Percentiles rank a stretch among this genome's conserved stretches.
These are phyloP conservation scores for Oegoconia quadripuncta DNA, from an alignment of 2,888 invertebrate genomes.

Conservation along the genomic window DNA sequence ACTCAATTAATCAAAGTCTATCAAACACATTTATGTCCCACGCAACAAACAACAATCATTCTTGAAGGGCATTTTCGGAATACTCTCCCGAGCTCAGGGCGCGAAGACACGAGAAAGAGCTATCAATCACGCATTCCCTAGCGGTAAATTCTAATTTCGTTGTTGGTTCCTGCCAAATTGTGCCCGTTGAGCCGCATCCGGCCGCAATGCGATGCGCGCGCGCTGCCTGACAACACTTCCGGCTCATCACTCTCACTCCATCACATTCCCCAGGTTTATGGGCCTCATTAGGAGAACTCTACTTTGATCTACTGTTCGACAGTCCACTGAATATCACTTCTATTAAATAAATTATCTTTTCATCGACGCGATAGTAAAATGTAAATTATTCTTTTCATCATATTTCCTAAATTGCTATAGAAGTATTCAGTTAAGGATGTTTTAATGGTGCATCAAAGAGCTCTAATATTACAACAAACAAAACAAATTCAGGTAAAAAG, in stretches of 20 bases:
- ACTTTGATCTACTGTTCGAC: conserved; percentile 46
- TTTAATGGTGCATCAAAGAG: too few relatives aligned
- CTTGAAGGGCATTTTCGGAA: conserved; percentile 30
- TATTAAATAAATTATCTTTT: conserved; percentile 1
- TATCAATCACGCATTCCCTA: conserved; percentile 47
- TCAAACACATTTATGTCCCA: conserved; percentile 1
- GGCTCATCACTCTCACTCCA: conserved; percentile 42
- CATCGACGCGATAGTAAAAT: conserved; percentile 4
- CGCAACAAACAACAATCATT: conserved; percentile 38
- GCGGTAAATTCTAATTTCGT: conserved; percentile 53
- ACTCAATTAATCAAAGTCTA: too few relatives aligned
- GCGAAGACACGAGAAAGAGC: conserved; percentile 27
- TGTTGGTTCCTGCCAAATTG: conserved; percentile 46
- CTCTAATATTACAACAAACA: too few relatives aligned
- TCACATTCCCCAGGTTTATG: conserved; percentile 45
- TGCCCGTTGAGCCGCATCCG: conserved; percentile 47
- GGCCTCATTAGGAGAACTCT: conserved; percentile 37
- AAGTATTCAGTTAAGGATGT: too few relatives aligned
- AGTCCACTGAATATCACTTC: conserved; percentile 2
- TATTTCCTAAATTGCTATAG: conserved; percentile 14
- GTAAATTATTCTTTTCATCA: conserved; percentile 7
- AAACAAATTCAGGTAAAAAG: too few relatives aligned
- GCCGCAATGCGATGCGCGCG: conserved; percentile 40
- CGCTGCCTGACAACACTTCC: conserved; percentile 51
- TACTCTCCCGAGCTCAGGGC: conserved; percentile 17